Base-by-base conservation (phyloP, 2,888 invertebrate species). In the Cantharis nigra region DNA sequence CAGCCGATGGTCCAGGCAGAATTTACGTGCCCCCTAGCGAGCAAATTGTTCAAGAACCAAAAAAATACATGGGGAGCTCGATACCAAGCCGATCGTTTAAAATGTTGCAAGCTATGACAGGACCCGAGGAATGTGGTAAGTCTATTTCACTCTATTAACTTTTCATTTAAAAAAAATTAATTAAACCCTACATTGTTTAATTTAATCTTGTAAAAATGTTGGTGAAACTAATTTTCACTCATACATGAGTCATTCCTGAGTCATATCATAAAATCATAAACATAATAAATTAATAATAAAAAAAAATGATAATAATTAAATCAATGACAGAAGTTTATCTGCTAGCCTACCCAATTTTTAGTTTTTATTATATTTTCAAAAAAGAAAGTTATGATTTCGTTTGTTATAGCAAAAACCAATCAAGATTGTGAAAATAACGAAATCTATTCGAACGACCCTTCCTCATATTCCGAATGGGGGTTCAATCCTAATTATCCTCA, bases 11-110 rank as follows among this genome's bases (percentile, higher is more conserved):
- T 16, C 83, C 85, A 11, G 79, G 81, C 9, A 82, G 83, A 74
- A 83, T 82, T 10, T 88, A 88, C 77, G 86, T 93, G 76, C 93
- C 92, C 80, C 91, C 93, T 69, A 93, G 93, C 85, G 92, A 93
- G 86, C 92, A 92, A 85, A 92, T 92, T 78, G 92, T 90, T 73
- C 91, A 89, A 79, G 94, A 94, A 85, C 93, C 94, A 69, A 92
- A 92, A 86, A 93, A 92, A 85, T 94, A 94, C 85, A 93, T 91
- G 84, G 95, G 95, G 74, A 92, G 94, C 85, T 92, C 93, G 81
- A 96, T 96, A 87, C 96, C 96, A 73, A 95, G 95, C 81, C 91
- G 94, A 87, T 94, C 95, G 63, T 96, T 96, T 89, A 93, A 92
- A 88, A 93, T 94, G 85, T 89, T 96, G 75, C 95, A 96, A 88